Conservation (phyloP, 2,888 invertebrate genomes). For the Tridacna gigas region DNA sequence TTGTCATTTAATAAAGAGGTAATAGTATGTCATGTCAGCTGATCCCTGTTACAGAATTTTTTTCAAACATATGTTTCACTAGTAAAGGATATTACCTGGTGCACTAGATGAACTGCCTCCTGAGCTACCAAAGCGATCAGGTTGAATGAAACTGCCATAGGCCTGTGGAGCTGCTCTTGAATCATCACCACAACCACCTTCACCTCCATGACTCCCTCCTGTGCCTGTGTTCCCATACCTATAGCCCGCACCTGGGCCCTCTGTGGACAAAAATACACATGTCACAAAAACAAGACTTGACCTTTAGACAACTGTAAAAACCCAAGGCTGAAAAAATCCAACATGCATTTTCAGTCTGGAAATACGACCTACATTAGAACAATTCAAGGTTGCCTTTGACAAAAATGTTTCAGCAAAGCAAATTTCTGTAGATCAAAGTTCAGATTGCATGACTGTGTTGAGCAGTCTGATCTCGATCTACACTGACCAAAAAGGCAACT, state of each 20-base stretch:
- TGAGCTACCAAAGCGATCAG: constrained; percentile 72
- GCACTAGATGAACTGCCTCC: constrained; percentile 62
- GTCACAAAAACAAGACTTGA: background rate
- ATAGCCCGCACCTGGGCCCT: constrained; percentile 64
- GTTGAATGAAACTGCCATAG: constrained; percentile 72
- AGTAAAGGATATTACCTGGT: background rate
- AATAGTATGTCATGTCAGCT: no score
- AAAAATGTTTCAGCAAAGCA: no score
- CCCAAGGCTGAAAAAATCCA: background rate
- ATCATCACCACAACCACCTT: constrained; percentile 69
- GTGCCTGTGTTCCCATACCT: constrained; percentile 58
- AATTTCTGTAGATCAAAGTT: no score
- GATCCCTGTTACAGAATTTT: no score
- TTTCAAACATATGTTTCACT: no score
- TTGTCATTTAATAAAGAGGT: no score
- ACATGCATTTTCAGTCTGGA: background rate
- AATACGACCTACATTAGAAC: background rate
- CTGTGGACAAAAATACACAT: constrained; percentile 15
- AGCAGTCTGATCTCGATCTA: no score
- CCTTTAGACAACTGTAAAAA: background rate
- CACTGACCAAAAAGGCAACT: no score
- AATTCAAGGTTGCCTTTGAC: background rate
- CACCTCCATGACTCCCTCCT: constrained; percentile 77
- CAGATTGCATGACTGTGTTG: no score
- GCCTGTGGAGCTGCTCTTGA: constrained; percentile 55